Evolutionary conservation across 2,113 vertebrate species (phyloP), one percentile per base, ranked within the genome.

Genomic region (Bothrops jararaca): DNA sequence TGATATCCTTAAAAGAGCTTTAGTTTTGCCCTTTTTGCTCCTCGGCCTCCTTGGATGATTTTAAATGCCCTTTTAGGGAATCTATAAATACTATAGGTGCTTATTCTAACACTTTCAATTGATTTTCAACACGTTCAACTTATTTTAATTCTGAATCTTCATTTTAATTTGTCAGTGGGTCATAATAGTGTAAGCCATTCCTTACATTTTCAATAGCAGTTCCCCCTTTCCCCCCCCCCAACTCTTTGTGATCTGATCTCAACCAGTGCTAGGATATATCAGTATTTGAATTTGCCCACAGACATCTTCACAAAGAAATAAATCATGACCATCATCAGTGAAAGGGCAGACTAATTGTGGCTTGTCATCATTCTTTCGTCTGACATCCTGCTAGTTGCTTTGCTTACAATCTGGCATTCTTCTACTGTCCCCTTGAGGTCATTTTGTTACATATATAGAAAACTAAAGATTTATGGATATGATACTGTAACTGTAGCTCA

Each of bases 391-490:
- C 0, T 90, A 1, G 22, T 60, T 20, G 54, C 29, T 48, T 45
- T 12, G 48, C 39, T 24, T 1, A 0, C 12, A 90, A 26, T n/a
- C 50, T 92, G 23, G 9, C 0, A 86, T 90, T 4, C 3, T 87
- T 87, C 87, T 69, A n/a, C 26, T 26, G 26, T 60, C 89, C 91
- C 87, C 92, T 88, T 91, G 13, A 57, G 86, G 89, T 23, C 85
- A 91, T 64, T 20, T 89, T 34, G 58, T 48, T 50, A 91, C 86
- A 15, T 0, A 60, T 20, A 15, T 45, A 7, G 0, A 92, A 92
- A 93, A 96, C 96, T 89, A 95, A 95, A 94, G 93, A 97, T 96
- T 96, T 94, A 94, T 88, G 23, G 4, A 1, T 90, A 13, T 58
- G 88, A 39, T 64, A 39, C 0, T 20, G 91, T 89, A 94, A 95